These are phyloP conservation scores for Philaenus spumarius DNA, from an alignment of 1,140 invertebrate genomes.

Conservation along the genomic window DNA sequence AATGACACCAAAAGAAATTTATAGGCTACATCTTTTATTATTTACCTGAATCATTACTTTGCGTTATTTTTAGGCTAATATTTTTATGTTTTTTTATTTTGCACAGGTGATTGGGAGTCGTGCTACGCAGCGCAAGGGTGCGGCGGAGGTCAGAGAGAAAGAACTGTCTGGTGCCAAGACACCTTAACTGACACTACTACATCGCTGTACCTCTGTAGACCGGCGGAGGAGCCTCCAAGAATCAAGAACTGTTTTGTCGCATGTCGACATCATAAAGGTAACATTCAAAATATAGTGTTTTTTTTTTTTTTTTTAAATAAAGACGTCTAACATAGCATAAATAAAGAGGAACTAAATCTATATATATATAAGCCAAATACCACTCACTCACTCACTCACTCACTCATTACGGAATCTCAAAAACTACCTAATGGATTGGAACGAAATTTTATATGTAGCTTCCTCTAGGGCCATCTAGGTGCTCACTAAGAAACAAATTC, in stretches of 20 bases:
- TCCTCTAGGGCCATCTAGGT: too few species aligned
- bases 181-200: conserved; percentile 6
- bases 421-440: too few species aligned
- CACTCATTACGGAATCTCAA: background rate
- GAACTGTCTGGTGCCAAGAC: conserved; percentile 26
- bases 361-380: too few species aligned
- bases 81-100: too few species aligned
- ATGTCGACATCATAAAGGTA: conserved; percentile 30
- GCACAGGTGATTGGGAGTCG: conserved; percentile 24
- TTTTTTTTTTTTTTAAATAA: background rate
- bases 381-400: too few species aligned
- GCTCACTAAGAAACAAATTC: background rate
- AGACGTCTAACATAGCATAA: background rate
- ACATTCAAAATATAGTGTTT: background rate
- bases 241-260: conserved; percentile 27
- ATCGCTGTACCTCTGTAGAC: conserved; percentile 19
- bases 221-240: conserved; percentile 18
- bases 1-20: too few species aligned
- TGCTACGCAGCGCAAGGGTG: conserved; percentile 26
- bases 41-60: too few species aligned
- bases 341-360: background rate
- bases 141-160: conserved; percentile 23
- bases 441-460: too few species aligned
- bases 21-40: too few species aligned
- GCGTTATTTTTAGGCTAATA: too few species aligned